Evolutionary conservation across 2,113 vertebrate genomes (phyloP).

Genomic region (Sinocyclocheilus maitianheensis): DNA sequence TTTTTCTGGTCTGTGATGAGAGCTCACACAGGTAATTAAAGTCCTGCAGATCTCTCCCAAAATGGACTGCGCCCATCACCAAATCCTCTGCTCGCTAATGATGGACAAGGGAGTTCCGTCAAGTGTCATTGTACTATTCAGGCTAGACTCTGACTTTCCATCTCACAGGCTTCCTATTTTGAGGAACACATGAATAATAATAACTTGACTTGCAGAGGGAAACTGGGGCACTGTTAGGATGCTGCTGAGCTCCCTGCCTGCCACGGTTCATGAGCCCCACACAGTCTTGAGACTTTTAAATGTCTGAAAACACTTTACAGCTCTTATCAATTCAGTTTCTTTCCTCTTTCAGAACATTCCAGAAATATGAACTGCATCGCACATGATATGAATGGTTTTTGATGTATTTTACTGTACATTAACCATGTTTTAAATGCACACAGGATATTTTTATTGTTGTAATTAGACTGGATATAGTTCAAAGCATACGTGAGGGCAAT

Average conservation of each 20-base stretch:
- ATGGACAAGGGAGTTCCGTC: conserved; percentile 15
- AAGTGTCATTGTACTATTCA: conserved; percentile 1
- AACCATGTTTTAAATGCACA: not conserved
- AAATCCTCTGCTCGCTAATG: conserved; percentile 5
- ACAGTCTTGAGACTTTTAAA: conserved; percentile 13
- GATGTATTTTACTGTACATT: not conserved
- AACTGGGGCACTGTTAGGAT: conserved; percentile 43
- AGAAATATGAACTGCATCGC: not conserved
- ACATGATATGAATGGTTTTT: not conserved
- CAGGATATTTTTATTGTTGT: not conserved
- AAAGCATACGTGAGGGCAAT: not conserved
- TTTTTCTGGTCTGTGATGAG: not conserved
- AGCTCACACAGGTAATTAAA: conserved; percentile 32
- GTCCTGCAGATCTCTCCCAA: not conserved
- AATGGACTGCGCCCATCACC: conserved; percentile 15
- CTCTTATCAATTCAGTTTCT: not conserved
- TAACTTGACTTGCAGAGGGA: conserved; percentile 26
- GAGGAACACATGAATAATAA: conserved; percentile 40
- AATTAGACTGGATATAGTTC: not conserved
- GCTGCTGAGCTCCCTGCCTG: conserved; percentile 28
- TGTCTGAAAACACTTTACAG: conserved; percentile 11
- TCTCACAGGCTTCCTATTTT: conserved; percentile 36
- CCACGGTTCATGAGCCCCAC: conserved; percentile 25
- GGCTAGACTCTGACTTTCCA: conserved; percentile 11
- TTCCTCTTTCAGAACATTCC: not conserved